These are phyloP conservation scores for Micrastur ruficollis DNA, from an alignment of 2,797 vertebrate genomes.

Conservation along the genomic window DNA sequence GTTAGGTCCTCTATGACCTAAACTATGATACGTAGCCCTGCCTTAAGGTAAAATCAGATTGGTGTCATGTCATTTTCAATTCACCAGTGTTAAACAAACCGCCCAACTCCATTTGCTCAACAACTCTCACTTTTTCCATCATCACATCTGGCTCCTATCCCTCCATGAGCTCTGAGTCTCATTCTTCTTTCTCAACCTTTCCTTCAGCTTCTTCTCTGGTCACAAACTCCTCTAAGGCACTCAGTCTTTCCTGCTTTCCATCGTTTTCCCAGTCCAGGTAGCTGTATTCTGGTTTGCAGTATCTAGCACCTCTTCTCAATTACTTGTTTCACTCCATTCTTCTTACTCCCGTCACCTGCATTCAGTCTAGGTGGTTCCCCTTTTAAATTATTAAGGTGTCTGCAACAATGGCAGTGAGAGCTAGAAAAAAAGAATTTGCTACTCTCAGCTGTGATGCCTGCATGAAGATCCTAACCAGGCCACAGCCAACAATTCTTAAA, in stretches of 20 bases:
- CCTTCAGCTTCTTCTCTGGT: neutral
- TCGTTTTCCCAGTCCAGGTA: neutral
- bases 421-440: neutral
- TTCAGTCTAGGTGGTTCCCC: neutral
- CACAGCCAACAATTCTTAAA: neutral
- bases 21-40: neutral
- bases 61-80: accelerated
- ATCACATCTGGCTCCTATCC: neutral
- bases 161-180: neutral
- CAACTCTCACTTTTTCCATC: neutral
- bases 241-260: neutral
- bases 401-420: neutral
- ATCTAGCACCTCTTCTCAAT: neutral
- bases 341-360: neutral
- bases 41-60: neutral
- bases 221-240: neutral
- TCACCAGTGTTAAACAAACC: neutral
- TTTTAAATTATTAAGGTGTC: neutral
- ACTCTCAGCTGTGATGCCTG: neutral
- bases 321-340: neutral
- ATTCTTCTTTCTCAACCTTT: neutral
- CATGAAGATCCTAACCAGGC: neutral
- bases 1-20: neutral
- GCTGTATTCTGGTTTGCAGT: neutral
- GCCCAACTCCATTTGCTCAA: neutral